phyloP scores from a whole-genome alignment of 1,140 invertebrate species.

The Hylyphantes graminicola region DNA sequence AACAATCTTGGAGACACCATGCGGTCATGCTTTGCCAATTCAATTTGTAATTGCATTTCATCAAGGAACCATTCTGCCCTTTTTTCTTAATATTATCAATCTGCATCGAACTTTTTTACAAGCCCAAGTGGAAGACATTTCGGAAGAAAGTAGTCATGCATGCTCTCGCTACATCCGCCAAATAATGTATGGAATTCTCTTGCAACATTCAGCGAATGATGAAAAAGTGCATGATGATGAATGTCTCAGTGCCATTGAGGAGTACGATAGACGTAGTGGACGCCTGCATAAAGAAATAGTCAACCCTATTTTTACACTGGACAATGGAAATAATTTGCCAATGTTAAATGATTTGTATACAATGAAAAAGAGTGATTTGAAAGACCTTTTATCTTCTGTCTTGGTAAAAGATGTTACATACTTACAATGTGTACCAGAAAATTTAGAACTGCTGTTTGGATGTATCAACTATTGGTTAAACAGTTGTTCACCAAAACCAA shows the following conservation, averaged over 20 bases:
- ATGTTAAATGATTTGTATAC: constrained; percentile 58
- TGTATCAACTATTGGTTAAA: constrained; percentile 77
- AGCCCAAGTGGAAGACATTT: constrained; percentile 80
- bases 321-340: constrained; percentile 63
- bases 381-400: constrained; percentile 62
- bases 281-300: constrained; percentile 64
- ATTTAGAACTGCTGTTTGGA: constrained; percentile 75
- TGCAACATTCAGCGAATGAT: constrained; percentile 65
- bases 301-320: constrained; percentile 60
- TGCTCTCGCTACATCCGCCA: constrained; percentile 75
- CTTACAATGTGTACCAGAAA: constrained; percentile 70
- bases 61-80: constrained; percentile 72
- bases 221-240: constrained; percentile 64
- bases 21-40: constrained; percentile 67
- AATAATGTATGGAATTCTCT: constrained; percentile 76
- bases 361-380: constrained; percentile 48
- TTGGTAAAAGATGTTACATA: constrained; percentile 48
- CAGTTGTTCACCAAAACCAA: constrained; percentile 63
- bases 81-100: constrained; percentile 77
- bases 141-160: constrained; percentile 72
- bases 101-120: constrained; percentile 76
- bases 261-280: constrained; percentile 65
- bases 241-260: constrained; percentile 67
- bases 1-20: constrained; percentile 60
- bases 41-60: constrained; percentile 77